These are phyloP conservation scores for Apodemia mormo DNA, from an alignment of 2,888 invertebrate species.

Conservation along the genomic window DNA sequence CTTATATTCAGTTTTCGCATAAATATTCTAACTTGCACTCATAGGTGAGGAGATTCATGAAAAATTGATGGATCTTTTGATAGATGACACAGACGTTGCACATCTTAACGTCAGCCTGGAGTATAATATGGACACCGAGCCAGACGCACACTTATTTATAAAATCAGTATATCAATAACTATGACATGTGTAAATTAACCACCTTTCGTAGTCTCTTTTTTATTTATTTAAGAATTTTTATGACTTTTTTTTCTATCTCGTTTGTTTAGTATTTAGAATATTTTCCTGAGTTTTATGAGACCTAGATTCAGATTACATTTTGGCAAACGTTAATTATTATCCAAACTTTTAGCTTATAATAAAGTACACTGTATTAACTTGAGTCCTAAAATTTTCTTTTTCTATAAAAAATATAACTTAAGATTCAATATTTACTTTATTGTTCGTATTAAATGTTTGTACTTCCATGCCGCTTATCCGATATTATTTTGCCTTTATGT, in stretches of 20 bases:
- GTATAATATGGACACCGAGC: conserved; percentile 50
- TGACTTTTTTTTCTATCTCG: conserved; percentile 39
- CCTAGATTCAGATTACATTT: no score
- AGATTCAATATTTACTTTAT: no score
- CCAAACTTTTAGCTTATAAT: no score
- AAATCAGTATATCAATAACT: conserved; percentile 49
- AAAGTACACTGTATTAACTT: no score
- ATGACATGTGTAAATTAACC: conserved; percentile 47
- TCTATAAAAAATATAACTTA: no score
- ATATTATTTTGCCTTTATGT: no score
- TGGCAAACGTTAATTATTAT: no score
- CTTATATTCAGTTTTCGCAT: conserved; percentile 23
- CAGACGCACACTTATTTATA: conserved; percentile 45
- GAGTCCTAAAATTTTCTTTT: no score
- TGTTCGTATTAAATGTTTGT: no score
- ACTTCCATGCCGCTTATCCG: no score
- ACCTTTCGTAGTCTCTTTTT: background rate
- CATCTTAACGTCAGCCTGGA: conserved; percentile 56
- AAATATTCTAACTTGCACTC: conserved; percentile 29
- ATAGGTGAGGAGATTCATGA: conserved; percentile 45
- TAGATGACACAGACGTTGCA: conserved; percentile 68
- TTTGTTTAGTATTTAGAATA: no score
- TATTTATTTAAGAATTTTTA: background rate
- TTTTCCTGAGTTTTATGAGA: no score
- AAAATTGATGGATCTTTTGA: conserved; percentile 62